Conservation (phyloP, 2,888 invertebrate species). For the Heterodera filipjevi region DNA sequence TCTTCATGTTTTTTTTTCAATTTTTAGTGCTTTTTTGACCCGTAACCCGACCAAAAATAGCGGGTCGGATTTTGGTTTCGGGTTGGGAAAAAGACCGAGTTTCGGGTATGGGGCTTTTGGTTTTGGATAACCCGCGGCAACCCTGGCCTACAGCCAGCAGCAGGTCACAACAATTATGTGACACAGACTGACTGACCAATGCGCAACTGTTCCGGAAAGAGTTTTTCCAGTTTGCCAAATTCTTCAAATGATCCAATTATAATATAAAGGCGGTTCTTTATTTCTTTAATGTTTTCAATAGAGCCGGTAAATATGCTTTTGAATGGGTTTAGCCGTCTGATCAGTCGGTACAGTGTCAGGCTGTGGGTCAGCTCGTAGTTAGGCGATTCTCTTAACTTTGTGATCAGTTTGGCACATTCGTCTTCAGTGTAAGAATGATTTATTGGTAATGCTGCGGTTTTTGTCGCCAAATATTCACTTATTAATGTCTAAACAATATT, state of each 20-base stretch:
- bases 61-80: no score
- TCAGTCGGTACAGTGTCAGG: neutral
- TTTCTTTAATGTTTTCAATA: neutral
- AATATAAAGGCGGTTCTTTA: neutral
- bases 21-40: no score
- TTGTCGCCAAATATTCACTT: no score
- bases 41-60: no score
- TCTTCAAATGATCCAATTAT: neutral
- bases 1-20: no score
- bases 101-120: no score
- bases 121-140: no score
- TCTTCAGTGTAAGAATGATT: neutral
- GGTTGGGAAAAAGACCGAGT: no score
- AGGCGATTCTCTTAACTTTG: neutral
- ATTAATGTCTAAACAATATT: no score
- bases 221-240: neutral
- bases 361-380: neutral
- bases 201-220: neutral
- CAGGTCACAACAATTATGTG: no score
- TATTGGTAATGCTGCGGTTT: no score
- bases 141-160: no score
- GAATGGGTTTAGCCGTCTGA: neutral
- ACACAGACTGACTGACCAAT: neutral
- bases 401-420: neutral
- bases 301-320: neutral